Evolutionary conservation across 2,113 vertebrate genomes (phyloP).

Genomic region (Sterrhoptilus dennistouni): DNA sequence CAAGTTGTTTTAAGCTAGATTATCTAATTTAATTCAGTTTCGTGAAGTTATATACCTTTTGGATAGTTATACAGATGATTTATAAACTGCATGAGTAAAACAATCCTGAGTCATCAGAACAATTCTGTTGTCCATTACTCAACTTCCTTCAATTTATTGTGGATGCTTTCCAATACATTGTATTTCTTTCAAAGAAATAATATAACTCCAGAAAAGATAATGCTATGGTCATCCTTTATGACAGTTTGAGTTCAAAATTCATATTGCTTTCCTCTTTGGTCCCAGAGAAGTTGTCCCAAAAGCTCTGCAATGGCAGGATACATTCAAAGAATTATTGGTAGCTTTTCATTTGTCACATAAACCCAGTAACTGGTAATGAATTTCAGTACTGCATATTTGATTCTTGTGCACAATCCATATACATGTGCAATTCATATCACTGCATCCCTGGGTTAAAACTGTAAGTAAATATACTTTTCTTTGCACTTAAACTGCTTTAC

Average conservation of each 20-base stretch:
- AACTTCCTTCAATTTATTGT: not conserved
- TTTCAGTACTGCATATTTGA: constrained; percentile 2
- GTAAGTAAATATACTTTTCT: not conserved
- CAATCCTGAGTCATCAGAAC: not conserved
- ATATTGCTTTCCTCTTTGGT: not conserved
- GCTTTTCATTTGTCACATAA: not conserved
- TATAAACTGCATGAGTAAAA: not conserved
- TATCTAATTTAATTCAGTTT: not conserved
- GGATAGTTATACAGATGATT: not conserved
- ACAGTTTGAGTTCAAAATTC: not conserved
- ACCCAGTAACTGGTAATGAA: not conserved
- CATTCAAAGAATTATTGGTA: not conserved
- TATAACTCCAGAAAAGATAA: not conserved
- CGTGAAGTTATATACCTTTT: not conserved
- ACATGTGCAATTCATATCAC: not conserved
- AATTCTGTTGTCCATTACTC: not conserved
- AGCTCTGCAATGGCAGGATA: not conserved
- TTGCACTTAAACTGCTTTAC: not conserved
- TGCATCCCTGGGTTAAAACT: not conserved
- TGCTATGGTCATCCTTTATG: not conserved
- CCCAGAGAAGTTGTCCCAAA: not conserved
- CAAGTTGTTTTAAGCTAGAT: not conserved
- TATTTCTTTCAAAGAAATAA: not conserved
- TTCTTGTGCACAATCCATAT: not conserved
- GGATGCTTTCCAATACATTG: not conserved